Base-by-base conservation (phyloP, 2,113 vertebrate genomes). In the Corythoichthys intestinalis region DNA sequence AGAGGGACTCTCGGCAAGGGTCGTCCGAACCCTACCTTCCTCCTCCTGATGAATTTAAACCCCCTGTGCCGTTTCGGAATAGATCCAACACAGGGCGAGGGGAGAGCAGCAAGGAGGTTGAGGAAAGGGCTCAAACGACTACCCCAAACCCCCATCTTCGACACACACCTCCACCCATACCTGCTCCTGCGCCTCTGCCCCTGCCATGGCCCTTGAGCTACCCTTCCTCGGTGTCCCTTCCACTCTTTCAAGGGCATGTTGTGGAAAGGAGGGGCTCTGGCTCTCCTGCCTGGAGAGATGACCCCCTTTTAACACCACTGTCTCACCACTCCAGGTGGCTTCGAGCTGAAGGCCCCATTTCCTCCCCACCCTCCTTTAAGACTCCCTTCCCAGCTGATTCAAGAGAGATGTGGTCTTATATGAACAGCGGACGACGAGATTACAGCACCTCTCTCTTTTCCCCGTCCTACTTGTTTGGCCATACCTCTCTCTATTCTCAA, bases 1-100 rank as follows among this genome's bases (percentile, higher is more conserved):
- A 93, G 84, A 90, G 92, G 87, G 92, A 93, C 79, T 87, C 90
- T 82, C 88, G 90, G 41, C 91, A 93, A 85, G 89, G 88, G 68
- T 92, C 86, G 12, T 56, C 70, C 0, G 90, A 91, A 46, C 87
- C 82, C 69, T 82, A 81, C 20, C 67, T 82, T 63, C 61, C 61
- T 56, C 78, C 81, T 2, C 78, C 87, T 75, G 91, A 92, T 61
- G 89, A 91, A 69, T 93, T 93, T 57, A 93, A 93, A 82, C 90
- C 83, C 58, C 92, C 92, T 0, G 90, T 92, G 66, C 92, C 86
- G 0, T 75, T 90, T 56, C 79, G 90, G 59, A 86, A 65, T 74
- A 81, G 91, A 60, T 65, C 87, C 39, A 83, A 69, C 68, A 46
- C 66, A 28, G 88, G 87, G 62, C 83, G 87, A 77, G 82, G 81